Conservation (phyloP, 2,797 vertebrate species). For the Micrastur ruficollis region DNA sequence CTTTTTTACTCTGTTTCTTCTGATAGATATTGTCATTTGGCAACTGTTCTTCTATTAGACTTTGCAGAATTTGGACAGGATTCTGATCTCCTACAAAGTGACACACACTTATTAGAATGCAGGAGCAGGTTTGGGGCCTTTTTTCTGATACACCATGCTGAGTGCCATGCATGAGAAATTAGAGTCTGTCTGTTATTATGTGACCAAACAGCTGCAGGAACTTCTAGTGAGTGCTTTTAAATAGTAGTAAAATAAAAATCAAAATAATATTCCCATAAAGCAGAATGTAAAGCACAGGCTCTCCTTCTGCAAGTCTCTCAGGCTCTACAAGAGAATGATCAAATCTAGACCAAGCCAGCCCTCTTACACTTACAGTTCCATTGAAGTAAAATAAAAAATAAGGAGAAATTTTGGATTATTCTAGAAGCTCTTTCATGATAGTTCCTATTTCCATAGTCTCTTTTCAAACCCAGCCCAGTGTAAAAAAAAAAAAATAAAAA, state of each 20-base stretch:
- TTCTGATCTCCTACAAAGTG: conserved; percentile 51
- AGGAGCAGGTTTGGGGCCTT: conserved; percentile 28
- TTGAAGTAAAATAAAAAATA: not conserved
- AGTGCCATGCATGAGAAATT: conserved; percentile 39
- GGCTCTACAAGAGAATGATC: not conserved
- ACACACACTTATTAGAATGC: conserved; percentile 26
- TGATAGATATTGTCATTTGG: conserved; percentile 55
- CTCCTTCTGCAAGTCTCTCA: not conserved
- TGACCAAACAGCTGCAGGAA: conserved; percentile 40
- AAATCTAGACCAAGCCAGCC: not conserved
- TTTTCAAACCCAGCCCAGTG: not conserved
- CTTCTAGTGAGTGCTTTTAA: conserved; percentile 6
- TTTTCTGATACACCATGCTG: conserved; percentile 41
- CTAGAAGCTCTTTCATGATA: not conserved
- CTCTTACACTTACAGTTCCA: not conserved
- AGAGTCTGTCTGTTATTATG: conserved; percentile 9
- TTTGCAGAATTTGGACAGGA: conserved; percentile 41
- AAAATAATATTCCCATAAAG: not conserved
- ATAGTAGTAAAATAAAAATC: not conserved
- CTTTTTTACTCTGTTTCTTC: conserved; percentile 48
- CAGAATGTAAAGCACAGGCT: not conserved
- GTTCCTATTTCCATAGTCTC: not conserved
- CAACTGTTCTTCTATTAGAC: conserved; percentile 45
- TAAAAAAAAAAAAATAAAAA: too few species aligned
- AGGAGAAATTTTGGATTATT: not conserved